Conservation (phyloP, 2,113 vertebrate species). For the Campylomormyrus numenius region DNA sequence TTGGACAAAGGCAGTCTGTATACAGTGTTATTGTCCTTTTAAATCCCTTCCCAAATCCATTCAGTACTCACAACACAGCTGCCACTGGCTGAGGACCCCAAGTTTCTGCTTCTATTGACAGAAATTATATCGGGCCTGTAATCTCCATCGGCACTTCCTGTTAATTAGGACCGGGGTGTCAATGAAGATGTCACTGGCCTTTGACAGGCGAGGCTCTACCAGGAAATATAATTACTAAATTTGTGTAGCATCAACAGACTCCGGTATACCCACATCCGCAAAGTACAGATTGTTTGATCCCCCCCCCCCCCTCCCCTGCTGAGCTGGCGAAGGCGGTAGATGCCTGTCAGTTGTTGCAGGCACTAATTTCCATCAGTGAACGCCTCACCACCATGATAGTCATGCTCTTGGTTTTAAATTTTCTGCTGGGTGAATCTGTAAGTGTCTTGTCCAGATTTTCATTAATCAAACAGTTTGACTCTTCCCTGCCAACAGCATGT, state of each 20-base stretch:
- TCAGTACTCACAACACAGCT: conserved; percentile 43
- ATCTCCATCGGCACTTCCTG: conserved; percentile 61
- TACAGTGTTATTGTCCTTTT: background rate
- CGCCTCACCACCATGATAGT: background rate
- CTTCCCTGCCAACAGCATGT: conserved; percentile 39
- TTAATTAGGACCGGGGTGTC: conserved; percentile 65
- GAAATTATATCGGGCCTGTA: conserved; percentile 48
- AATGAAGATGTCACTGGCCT: conserved; percentile 48
- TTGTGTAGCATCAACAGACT: conserved; percentile 40
- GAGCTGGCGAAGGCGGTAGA: background rate
- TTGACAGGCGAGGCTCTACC: conserved; percentile 49
- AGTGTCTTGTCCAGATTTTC: conserved; percentile 51
- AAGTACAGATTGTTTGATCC: conserved; percentile 33
- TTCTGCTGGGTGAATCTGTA: conserved; percentile 36
- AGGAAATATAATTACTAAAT: conserved; percentile 61
- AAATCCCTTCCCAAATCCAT: conserved; percentile 13
- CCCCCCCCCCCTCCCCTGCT: background rate
- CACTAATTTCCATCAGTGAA: background rate
- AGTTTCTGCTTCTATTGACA: conserved; percentile 49
- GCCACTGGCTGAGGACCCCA: conserved; percentile 41
- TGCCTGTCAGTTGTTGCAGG: background rate
- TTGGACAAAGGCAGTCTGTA: background rate
- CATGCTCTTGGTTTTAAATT: conserved; percentile 31
- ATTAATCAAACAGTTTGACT: conserved; percentile 59
- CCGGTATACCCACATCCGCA: conserved; percentile 41